Base-by-base conservation (phyloP, 1,140 invertebrate genomes). In the Dendrolimus punctatus region DNA sequence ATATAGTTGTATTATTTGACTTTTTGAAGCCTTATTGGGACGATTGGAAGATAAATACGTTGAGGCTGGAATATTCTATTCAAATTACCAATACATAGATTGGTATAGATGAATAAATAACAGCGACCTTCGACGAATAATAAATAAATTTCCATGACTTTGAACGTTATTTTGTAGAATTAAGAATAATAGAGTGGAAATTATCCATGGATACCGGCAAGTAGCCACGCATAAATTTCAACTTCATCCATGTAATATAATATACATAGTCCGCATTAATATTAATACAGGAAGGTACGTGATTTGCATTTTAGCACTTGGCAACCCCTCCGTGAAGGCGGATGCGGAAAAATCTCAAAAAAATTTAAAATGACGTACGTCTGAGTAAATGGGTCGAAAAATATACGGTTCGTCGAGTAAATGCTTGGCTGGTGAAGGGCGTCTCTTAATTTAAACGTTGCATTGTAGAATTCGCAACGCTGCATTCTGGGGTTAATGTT, bases 301-400 rank as follows among this genome's bases (percentile, higher is more conserved):
- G 71, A 81, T 81, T 84, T 81, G 73, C 79, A 84, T 84, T 68
- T 64, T 66, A 57, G 62, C 68, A 67, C 66, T 76, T 70, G 64
- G 66, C 68, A 70, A 64, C 67, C 68, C 65, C 66, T 58, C 42
- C 23, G 42, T 42, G 62, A 56, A 66, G 60, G 66, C 56, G 62
- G 63, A 68, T 59, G 64, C 64, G 68, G 58, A 73, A 78, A 64
- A 76, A 73, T 66, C 68, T 73, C 66, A 57, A 57, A 23, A 23
- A 23, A 23, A 23, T 23, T 23, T 23, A 23, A 71, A 74, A 82
- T 82, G 77, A 82, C 71, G 76, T 68, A 85, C 75, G 69, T 65
- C 64, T 57, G 69, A 66, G 71, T 80, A 85, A 84, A 85, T 85
- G 79, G 78, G 57, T 65, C 73, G 79, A 71, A 71, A 82, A 75